Percentiles rank a stretch among this genome's conserved stretches.
These are phyloP conservation scores for Folsomia candida DNA, from an alignment of 2,888 invertebrate genomes.

Conservation along the genomic window DNA sequence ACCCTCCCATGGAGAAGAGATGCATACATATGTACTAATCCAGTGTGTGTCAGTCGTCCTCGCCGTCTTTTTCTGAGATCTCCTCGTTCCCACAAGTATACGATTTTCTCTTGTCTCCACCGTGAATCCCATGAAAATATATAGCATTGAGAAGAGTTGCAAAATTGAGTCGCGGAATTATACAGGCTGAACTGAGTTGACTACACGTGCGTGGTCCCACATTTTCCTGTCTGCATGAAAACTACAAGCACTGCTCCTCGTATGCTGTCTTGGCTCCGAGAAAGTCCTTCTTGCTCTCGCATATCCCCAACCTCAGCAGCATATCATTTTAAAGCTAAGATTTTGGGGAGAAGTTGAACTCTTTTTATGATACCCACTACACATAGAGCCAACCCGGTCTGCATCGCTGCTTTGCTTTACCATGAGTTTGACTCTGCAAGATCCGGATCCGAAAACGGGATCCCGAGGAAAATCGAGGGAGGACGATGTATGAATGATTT, in stretches of 20 bases:
- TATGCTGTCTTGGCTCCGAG: not conserved
- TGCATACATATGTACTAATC: too few species aligned
- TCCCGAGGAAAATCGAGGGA: not conserved
- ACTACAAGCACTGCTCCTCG: not conserved
- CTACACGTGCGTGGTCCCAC: not conserved
- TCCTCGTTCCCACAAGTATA: too few species aligned
- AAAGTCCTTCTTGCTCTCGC: not conserved
- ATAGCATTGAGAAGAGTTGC: too few species aligned
- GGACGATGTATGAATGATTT: not conserved
- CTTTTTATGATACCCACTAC: conserved; percentile 1
- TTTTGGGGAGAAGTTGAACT: conserved; percentile 6
- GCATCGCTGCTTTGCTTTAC: not conserved
- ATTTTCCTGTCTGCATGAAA: too few species aligned
- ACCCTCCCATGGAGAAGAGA: too few species aligned
- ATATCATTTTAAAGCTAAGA: conserved; percentile 13
- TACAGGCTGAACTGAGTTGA: not conserved
- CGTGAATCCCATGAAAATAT: too few species aligned
- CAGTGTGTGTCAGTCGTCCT: too few species aligned
- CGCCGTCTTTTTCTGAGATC: too few species aligned
- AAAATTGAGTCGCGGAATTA: not conserved
- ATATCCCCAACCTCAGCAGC: not conserved
- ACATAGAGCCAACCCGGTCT: not conserved
- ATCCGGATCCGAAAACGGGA: conserved; percentile 6
- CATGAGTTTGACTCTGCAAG: not conserved
- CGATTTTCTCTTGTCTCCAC: too few species aligned